phyloP scores from a whole-genome alignment of 2,888 invertebrate genomes.

The Diarsia brunnea region DNA sequence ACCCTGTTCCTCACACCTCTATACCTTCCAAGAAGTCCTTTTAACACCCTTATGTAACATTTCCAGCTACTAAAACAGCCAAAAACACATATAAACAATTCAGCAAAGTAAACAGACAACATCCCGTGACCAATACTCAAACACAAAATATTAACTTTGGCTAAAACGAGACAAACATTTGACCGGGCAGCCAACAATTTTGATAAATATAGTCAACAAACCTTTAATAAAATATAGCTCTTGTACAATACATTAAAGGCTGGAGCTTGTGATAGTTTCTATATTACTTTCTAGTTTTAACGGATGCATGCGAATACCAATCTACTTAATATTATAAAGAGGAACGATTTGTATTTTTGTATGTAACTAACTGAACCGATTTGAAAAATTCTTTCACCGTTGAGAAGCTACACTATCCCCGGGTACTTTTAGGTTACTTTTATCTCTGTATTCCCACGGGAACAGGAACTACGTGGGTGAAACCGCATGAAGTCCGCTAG shows the following conservation, averaged over 20 bases:
- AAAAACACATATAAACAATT: slow-evolving; percentile 24
- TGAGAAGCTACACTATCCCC: no score
- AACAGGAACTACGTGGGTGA: no score
- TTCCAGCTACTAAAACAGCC: neutral
- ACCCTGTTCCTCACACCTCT: neutral
- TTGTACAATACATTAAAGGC: neutral
- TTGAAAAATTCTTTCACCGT: no score
- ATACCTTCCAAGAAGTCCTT: neutral
- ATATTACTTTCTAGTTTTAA: no score
- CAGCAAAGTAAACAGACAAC: slow-evolving; percentile 22
- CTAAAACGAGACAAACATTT: slow-evolving; percentile 33
- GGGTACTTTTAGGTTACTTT: no score
- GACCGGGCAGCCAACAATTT: slow-evolving; percentile 26
- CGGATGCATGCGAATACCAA: no score
- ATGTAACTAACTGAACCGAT: no score
- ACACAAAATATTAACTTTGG: slow-evolving; percentile 41
- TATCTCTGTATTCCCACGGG: no score
- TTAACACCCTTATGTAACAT: neutral
- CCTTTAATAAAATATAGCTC: slow-evolving; percentile 11
- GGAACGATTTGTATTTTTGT: no score
- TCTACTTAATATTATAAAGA: no score
- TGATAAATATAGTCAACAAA: slow-evolving; percentile 14
- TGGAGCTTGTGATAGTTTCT: neutral
- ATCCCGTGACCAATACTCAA: slow-evolving; percentile 29
- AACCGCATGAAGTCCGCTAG: no score